Conservation (phyloP, 2,888 invertebrate species). For the Amphipyra berbera region DNA sequence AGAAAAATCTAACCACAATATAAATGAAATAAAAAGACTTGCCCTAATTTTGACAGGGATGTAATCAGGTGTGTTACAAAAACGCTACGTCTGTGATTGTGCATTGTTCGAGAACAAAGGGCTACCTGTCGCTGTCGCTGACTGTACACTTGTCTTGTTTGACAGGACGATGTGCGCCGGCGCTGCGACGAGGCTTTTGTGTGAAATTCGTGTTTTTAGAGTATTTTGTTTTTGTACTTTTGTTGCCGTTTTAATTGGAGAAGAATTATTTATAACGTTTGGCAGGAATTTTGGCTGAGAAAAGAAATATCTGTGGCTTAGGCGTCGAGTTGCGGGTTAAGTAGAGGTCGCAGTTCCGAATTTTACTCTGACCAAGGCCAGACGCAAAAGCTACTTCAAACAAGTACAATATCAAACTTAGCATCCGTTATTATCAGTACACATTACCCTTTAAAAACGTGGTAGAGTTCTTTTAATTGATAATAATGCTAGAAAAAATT, state of each 20-base stretch:
- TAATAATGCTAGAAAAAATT: too few species aligned
- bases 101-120: conserved; percentile 76
- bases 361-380: too few species aligned
- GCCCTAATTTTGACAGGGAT: conserved; percentile 58
- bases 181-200: conserved; percentile 38
- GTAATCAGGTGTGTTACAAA: conserved; percentile 69
- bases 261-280: conserved; percentile 31
- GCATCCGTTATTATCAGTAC: too few species aligned
- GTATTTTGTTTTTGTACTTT: conserved; percentile 33
- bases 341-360: too few species aligned
- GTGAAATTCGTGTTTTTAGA: conserved; percentile 46
- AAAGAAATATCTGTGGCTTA: too few species aligned
- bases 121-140: conserved; percentile 76
- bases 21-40: conserved; percentile 4
- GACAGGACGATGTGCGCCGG: conserved; percentile 54
- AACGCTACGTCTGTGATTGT: conserved; percentile 68
- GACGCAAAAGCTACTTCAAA: too few species aligned
- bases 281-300: too few species aligned
- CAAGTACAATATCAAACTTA: too few species aligned
- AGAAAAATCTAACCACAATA: background rate
- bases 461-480: too few species aligned
- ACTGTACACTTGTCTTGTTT: conserved; percentile 64
- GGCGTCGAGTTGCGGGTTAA: background rate
- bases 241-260: conserved; percentile 38
- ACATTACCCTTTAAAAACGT: too few species aligned